Evolutionary conservation across 2,888 invertebrate genomes (phyloP), one percentile per base, ranked within the genome.

Genomic region (Eupelmus urozonus): DNA sequence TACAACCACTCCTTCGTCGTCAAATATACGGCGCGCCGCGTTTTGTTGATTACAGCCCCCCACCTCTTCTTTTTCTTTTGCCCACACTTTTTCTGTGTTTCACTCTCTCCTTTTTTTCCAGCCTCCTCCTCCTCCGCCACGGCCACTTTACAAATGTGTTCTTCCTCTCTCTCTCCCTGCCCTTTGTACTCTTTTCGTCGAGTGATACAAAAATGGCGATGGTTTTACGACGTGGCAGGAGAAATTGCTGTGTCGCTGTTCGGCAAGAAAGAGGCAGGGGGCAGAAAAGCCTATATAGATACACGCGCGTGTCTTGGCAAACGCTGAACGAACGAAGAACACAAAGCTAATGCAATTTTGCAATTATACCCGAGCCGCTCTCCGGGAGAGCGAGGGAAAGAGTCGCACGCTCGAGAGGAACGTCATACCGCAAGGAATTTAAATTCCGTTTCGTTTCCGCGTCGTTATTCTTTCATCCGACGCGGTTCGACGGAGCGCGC

Each of bases 301-400:
- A 16, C 80, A 76, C 74, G 69, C 79, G 73, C 83, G 27, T n/a
- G 25, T 85, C 85, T 86, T 85, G 49, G 18, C 51, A 1, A 85
- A 82, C n/a, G n/a, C n/a, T n/a, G n/a, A n/a, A n/a, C n/a, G n/a
- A n/a, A 84, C 82, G 84, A 86, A 84, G 86, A 85, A 85, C 85
- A 85, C 87, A 87, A 87, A 86, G 87, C 87, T 87, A 87, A 87
- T 87, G 87, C 86, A 87, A 87, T 87, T 87, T 87, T 86, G 85
- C 87, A 87, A 87, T 87, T 87, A 87, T 85, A 83, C 84, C 16
- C 49, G 16, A n/a, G n/a, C n/a, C n/a, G n/a, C n/a, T n/a, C n/a
- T n/a, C n/a, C n/a, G n/a, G n/a, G n/a, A n/a, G n/a, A n/a, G n/a
- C n/a, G n/a, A n/a, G n/a, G n/a, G n/a, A n/a, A n/a, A n/a, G n/a